A percentile compares a stretch with the other conserved stretches of the same genome.
Evolutionary conservation across 2,888 invertebrate genomes (phyloP).

Genomic region (Dendrolimus houi): DNA sequence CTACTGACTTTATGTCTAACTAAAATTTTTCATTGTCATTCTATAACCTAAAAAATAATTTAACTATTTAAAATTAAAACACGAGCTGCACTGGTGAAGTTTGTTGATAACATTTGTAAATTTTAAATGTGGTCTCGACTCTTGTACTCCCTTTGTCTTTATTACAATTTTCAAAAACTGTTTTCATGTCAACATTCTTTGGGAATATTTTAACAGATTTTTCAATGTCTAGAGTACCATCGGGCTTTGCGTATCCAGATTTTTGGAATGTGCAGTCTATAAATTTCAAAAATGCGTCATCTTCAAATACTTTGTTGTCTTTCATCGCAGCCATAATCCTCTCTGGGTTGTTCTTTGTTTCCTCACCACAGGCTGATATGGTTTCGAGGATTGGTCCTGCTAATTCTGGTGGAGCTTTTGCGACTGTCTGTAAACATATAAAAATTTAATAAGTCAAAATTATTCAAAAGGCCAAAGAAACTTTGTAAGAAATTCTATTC

Average conservation of each 20-base stretch:
- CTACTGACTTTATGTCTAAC: too few relatives aligned
- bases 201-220: neutral
- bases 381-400: neutral
- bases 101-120: neutral
- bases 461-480: too few relatives aligned
- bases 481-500: too few relatives aligned
- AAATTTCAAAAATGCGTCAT: neutral
- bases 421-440: neutral
- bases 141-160: neutral
- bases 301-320: neutral
- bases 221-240: neutral
- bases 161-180: neutral
- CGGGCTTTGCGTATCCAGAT: neutral
- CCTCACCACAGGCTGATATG: neutral
- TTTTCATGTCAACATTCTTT: neutral
- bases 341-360: neutral
- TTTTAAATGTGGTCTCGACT: neutral
- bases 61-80: neutral
- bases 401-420: neutral
- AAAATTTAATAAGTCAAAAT: too few relatives aligned
- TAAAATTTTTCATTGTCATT: too few relatives aligned
- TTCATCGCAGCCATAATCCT: neutral
- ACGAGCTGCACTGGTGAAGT: neutral
- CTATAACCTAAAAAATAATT: neutral
- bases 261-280: neutral